These are phyloP conservation scores for Drosophila repleta DNA, from an alignment of 1,140 invertebrate species.

Conservation along the genomic window DNA sequence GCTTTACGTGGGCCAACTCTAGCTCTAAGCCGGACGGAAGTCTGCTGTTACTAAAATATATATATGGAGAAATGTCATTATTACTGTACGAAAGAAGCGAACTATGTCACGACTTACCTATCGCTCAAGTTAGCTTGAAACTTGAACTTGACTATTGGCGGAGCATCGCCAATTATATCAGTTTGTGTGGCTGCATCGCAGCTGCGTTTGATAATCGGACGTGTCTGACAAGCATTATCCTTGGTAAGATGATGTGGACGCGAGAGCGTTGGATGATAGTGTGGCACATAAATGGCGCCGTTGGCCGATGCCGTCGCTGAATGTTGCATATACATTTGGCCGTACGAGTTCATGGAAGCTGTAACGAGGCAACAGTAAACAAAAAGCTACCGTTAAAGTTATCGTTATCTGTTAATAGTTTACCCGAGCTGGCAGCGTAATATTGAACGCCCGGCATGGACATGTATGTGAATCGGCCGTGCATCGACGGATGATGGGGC, in stretches of 20 bases:
- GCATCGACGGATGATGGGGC: not conserved
- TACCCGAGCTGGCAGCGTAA: constrained; percentile 56
- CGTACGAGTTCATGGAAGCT: constrained; percentile 61
- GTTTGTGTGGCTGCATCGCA: constrained; percentile 56
- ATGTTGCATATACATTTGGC: constrained; percentile 49
- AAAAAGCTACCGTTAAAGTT: not conserved
- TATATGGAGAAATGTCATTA: too few species aligned
- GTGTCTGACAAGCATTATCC: constrained; percentile 29
- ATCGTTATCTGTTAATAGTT: not conserved
- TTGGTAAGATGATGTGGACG: constrained; percentile 11
- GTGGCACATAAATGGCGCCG: constrained; percentile 24
- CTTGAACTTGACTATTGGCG: not conserved
- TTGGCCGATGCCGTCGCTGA: constrained; percentile 47
- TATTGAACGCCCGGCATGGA: constrained; percentile 51
- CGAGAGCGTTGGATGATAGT: not conserved
- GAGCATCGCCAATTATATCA: constrained; percentile 24
- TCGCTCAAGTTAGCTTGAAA: not conserved
- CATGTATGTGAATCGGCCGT: constrained; percentile 24
- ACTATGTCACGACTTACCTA: constrained; percentile 41
- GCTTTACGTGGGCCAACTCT: not conserved
- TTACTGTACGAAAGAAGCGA: too few species aligned
- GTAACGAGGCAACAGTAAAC: not conserved
- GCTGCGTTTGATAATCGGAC: constrained; percentile 5
- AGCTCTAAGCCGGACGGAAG: not conserved
- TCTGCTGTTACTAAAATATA: too few species aligned